Conservation (phyloP, 2,888 invertebrate species). For the Lumbricus terrestris region DNA sequence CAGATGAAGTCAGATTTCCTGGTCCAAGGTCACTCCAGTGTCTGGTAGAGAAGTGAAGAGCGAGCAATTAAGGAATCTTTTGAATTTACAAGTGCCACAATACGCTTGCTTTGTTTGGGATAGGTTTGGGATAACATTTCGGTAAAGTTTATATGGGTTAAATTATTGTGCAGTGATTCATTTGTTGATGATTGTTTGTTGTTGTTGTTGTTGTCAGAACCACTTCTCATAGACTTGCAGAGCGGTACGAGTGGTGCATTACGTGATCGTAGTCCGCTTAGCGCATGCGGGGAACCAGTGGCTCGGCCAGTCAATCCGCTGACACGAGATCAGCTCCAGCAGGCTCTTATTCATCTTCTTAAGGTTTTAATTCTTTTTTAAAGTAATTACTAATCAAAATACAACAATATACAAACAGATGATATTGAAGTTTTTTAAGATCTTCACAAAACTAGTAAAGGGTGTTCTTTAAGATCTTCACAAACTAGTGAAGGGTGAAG, state of each 20-base stretch:
- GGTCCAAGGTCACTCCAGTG: background rate
- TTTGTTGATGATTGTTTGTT: background rate
- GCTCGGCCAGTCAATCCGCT: slow-evolving; percentile 67
- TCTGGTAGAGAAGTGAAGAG: background rate
- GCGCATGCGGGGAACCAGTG: background rate
- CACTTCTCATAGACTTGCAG: background rate
- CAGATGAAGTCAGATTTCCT: background rate
- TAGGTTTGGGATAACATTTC: background rate
- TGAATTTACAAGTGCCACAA: background rate
- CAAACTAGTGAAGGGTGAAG: no score
- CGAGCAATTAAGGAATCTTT: background rate
- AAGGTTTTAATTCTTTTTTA: slow-evolving; percentile 59
- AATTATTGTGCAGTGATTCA: background rate
- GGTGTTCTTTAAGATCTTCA: background rate
- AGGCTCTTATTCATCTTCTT: slow-evolving; percentile 82
- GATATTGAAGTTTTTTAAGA: no score
- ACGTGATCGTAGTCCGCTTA: background rate
- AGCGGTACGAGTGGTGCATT: background rate
- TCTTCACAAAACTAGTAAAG: no score
- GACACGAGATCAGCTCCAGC: slow-evolving; percentile 82
- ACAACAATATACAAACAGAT: no score
- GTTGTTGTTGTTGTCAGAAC: background rate
- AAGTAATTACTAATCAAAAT: background rate
- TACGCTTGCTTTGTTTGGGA: background rate
- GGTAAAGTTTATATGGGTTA: background rate